Base-by-base conservation (phyloP, 2,113 vertebrate genomes). In the Suncus etruscus region DNA sequence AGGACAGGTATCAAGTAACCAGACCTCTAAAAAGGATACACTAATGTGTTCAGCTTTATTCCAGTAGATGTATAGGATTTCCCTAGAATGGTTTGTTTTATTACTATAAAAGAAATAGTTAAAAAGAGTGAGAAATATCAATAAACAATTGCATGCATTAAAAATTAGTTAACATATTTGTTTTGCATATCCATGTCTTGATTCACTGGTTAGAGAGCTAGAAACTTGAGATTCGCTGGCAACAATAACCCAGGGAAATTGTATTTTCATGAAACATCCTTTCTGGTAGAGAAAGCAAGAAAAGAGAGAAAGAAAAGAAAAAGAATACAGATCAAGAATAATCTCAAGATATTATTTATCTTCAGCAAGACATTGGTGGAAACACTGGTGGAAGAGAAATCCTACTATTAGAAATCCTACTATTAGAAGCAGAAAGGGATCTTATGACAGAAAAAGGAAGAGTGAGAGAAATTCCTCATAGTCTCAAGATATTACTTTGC, bases 391-490 rank as follows among this genome's bases (percentile, higher is more conserved):
- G 86, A 80, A 32, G 47, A 92, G 45, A 20, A 27, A 83, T 11
- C 12, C 72, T 89, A 54, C 8, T 15, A 58, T 48, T 63, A 91
- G 29, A 68, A n/a, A n/a, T n/a, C n/a, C n/a, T n/a, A n/a, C n/a
- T n/a, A 73, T 50, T 58, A 83, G 94, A 88, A 51, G 27, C 63
- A 90, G 61, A 90, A 81, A 25, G 11, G 65, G 58, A 12, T 22
- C 73, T 74, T 72, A 63, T 54, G 15, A 54, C 14, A 48, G 20
- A 65, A 31, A 29, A 14, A 2, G 9, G n/a, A 14, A 8, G 65
- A 10, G n/a, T n/a, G 9, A 2, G 6, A 68, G 14, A 68, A 32
- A 11, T 20, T 12, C 3, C 29, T 83, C 25, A 51, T 68, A 39
- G 11, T 69, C 65, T 5, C 20, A 78, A 72, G 54, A 85, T 58